Evolutionary conservation across 2,797 vertebrate species (phyloP).

Genomic region (Urocyon cinereoargenteus): DNA sequence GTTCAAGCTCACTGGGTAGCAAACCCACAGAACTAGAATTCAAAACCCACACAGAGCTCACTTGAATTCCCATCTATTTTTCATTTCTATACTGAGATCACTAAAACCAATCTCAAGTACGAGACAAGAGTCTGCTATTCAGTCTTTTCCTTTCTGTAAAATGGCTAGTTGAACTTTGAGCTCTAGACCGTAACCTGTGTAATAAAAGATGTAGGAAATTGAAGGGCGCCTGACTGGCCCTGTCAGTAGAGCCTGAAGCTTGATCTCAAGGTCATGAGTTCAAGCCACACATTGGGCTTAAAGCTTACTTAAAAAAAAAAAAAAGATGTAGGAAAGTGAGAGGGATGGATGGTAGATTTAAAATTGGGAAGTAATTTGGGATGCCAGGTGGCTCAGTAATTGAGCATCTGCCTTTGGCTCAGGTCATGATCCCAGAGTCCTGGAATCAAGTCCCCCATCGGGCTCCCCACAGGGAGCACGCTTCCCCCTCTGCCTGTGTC

Average conservation of each 20-base stretch:
- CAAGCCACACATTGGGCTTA: not conserved
- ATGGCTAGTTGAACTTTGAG: not conserved
- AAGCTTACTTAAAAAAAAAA: not conserved
- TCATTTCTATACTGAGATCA: not conserved
- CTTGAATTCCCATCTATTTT: not conserved
- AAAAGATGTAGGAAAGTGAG: not conserved
- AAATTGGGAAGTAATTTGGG: not conserved
- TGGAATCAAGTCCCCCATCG: too few relatives aligned
- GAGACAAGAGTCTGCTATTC: not conserved
- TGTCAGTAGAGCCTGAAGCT: not conserved
- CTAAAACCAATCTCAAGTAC: not conserved
- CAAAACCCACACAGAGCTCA: not conserved
- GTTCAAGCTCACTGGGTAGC: not conserved
- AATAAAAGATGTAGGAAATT: not conserved
- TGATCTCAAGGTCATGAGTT: not conserved
- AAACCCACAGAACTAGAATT: not conserved
- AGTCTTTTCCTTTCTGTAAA: conserved; percentile 21
- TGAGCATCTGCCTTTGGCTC: too few relatives aligned
- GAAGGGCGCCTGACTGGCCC: not conserved
- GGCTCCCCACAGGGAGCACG: too few relatives aligned
- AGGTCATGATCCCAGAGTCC: too few relatives aligned
- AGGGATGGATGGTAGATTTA: not conserved
- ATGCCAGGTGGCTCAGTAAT: not conserved
- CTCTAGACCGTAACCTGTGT: not conserved
- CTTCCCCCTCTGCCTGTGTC: too few relatives aligned